phyloP scores from a whole-genome alignment of 2,888 invertebrate species.

The Ichneumoninae sp. region DNA sequence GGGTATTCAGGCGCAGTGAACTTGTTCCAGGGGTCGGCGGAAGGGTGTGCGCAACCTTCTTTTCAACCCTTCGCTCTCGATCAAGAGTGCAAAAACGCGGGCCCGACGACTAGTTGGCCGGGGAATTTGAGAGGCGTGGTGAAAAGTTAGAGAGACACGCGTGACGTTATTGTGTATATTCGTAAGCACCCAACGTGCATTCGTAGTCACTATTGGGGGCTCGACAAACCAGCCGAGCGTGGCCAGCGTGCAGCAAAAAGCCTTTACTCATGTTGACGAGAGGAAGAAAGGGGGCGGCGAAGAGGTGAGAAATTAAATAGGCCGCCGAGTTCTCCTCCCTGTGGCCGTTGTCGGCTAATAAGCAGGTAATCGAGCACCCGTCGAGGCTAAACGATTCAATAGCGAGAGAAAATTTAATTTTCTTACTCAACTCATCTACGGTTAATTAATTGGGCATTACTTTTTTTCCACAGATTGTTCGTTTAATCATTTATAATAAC shows the following conservation, averaged over 20 bases:
- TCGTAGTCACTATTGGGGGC: constrained; percentile 21
- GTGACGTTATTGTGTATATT: constrained; percentile 45
- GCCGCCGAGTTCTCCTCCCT: constrained; percentile 59
- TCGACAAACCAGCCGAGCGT: constrained; percentile 39
- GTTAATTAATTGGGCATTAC: not conserved
- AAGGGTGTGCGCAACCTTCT: not conserved
- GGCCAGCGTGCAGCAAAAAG: constrained; percentile 30
- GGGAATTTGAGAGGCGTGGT: constrained; percentile 59
- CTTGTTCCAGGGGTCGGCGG: constrained; percentile 9
- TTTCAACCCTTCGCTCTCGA: constrained; percentile 56
- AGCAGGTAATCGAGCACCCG: constrained; percentile 77
- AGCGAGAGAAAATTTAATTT: constrained; percentile 51
- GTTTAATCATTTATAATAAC: not conserved
- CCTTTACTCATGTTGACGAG: constrained; percentile 7
- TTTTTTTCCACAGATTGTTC: not conserved
- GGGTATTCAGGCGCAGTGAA: constrained; percentile 12
- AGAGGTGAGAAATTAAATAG: constrained; percentile 64
- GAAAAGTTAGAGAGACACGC: constrained; percentile 60
- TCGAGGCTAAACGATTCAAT: constrained; percentile 56
- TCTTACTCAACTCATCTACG: not conserved
- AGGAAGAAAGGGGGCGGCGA: constrained; percentile 48
- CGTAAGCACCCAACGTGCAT: not conserved
- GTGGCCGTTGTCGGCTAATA: constrained; percentile 78
- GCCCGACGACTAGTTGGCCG: constrained; percentile 34
- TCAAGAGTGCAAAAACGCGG: constrained; percentile 27